These are phyloP conservation scores for Antigone vipio DNA, from an alignment of 2,113 vertebrate species.

Conservation along the genomic window DNA sequence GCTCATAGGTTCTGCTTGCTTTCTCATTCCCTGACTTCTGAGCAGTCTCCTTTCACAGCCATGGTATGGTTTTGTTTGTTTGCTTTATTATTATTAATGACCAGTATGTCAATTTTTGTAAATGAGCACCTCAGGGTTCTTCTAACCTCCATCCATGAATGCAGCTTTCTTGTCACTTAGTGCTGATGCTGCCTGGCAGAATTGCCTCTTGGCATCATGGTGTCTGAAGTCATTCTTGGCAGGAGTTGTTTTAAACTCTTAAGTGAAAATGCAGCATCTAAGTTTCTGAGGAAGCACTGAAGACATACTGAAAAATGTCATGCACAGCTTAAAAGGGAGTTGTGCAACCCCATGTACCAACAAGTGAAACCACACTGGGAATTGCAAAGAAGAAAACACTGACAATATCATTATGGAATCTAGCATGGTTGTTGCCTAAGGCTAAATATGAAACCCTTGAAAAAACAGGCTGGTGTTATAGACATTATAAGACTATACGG, in stretches of 20 bases:
- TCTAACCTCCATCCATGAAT: rapidly evolving
- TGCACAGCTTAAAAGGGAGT: background rate
- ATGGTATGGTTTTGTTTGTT: background rate
- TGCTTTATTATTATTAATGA: background rate
- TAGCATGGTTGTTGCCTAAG: background rate
- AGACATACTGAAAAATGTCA: background rate
- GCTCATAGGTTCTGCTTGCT: background rate
- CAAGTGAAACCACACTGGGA: background rate
- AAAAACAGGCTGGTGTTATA: background rate
- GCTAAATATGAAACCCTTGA: background rate
- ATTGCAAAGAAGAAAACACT: background rate
- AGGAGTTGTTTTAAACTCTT: background rate
- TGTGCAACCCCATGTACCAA: background rate
- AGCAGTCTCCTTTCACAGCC: background rate
- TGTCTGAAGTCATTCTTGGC: constrained; percentile 2
- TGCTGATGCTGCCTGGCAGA: background rate
- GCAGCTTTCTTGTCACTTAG: background rate
- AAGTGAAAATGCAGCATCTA: background rate
- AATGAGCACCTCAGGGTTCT: background rate
- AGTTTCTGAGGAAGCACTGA: background rate
- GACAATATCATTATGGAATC: background rate
- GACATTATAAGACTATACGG: background rate
- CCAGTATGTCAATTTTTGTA: background rate
- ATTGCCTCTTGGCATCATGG: background rate
- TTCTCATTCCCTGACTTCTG: background rate